phyloP scores from a whole-genome alignment of 2,797 vertebrate genomes.

The Gymnothorax javanicus region DNA sequence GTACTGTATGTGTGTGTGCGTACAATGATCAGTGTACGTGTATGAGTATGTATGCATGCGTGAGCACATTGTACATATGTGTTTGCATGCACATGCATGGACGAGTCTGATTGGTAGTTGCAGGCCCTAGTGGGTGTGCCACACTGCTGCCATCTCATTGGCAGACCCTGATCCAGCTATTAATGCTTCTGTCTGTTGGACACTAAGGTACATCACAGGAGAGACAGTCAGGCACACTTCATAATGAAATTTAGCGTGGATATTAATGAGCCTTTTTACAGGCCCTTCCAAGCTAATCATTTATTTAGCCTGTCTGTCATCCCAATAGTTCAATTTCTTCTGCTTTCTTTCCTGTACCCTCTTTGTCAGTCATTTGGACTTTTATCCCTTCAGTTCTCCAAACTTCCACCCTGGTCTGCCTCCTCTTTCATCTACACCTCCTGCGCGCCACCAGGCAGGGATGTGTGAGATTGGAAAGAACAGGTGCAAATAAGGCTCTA shows the following conservation, averaged over 20 bases:
- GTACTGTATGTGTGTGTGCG: no score
- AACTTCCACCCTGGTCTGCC: slow-evolving; percentile 34
- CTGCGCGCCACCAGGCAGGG: slow-evolving; percentile 22
- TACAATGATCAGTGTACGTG: no score
- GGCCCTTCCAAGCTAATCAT: slow-evolving; percentile 76
- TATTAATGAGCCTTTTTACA: slow-evolving; percentile 77
- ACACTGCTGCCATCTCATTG: slow-evolving; percentile 69
- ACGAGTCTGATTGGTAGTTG: slow-evolving; percentile 42
- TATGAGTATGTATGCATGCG: no score
- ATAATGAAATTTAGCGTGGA: slow-evolving; percentile 81
- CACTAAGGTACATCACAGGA: neutral
- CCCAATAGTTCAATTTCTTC: slow-evolving; percentile 67
- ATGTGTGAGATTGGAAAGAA: slow-evolving; percentile 18
- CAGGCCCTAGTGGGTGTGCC: slow-evolving; percentile 66
- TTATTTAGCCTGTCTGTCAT: slow-evolving; percentile 75
- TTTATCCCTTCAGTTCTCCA: slow-evolving; percentile 34
- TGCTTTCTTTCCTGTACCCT: slow-evolving; percentile 45
- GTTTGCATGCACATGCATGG: no score
- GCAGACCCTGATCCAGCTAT: slow-evolving; percentile 1
- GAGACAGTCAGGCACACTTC: slow-evolving; percentile 66
- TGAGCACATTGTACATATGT: no score
- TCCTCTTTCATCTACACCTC: slow-evolving; percentile 35
- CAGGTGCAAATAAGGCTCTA: slow-evolving; percentile 13
- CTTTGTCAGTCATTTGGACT: slow-evolving; percentile 36
- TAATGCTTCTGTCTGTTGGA: neutral